Percentiles rank a stretch among this genome's conserved stretches.
Conservation (phyloP, 2,113 vertebrate species). For the Sialia sialis region DNA sequence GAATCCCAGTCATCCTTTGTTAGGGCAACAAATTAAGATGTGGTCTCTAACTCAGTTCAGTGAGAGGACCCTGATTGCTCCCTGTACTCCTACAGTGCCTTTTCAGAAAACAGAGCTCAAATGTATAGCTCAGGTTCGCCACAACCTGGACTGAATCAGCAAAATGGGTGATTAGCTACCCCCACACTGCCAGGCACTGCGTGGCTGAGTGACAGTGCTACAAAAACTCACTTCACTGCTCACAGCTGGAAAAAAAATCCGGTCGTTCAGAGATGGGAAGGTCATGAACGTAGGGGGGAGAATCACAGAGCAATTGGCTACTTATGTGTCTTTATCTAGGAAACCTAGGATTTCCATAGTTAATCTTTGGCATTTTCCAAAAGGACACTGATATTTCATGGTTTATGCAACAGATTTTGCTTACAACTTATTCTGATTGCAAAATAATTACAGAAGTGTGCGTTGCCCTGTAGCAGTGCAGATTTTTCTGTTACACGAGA, state of each 20-base stretch:
- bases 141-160: constrained; percentile 13
- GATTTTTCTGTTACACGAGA: constrained; percentile 25
- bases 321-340: neutral
- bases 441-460: neutral
- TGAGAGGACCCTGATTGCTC: neutral
- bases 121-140: neutral
- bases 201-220: neutral
- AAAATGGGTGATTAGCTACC: constrained; percentile 1
- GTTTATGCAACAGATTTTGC: constrained; percentile 35
- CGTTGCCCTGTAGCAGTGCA: constrained; percentile 18
- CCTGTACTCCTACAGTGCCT: neutral
- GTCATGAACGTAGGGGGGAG: neutral
- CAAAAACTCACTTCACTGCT: neutral
- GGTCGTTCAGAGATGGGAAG: neutral
- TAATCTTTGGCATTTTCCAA: neutral
- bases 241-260: neutral
- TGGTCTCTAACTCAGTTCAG: neutral
- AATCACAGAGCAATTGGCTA: neutral
- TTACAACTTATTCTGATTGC: neutral
- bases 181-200: neutral
- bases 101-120: neutral
- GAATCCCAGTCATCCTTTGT: neutral
- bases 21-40: neutral
- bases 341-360: neutral
- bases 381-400: neutral